Base-by-base conservation (phyloP, 2,113 vertebrate species). In the Amphiprion percula region DNA sequence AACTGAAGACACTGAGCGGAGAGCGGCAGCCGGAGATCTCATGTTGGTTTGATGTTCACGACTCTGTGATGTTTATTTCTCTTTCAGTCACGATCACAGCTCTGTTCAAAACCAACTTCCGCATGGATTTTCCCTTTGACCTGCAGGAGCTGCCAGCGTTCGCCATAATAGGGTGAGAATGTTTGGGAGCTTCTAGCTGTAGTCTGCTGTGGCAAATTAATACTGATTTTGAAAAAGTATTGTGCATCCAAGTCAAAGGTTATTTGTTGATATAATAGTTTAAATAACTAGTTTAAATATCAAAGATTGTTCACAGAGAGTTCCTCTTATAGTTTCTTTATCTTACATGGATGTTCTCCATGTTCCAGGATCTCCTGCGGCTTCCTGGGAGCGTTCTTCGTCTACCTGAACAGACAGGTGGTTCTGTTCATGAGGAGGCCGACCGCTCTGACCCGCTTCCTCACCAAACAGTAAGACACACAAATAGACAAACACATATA, bases 121-220 rank as follows among this genome's bases (percentile, higher is more conserved):
- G 97, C 26, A 98, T 98, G 97, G 97, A 99, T 87, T 99, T 99
- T 68, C 97, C 98, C 80, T 99, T 99, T 80, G 98, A 99, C 92
- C 95, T 99, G 49, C 95, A 99, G 89, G 98, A 99, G 85, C 95
- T 99, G 70, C 98, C 97, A 10, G 98, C 97, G 0, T 99, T 99
- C 82, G 98, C 98, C 39, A 53, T 98, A 68, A 99, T 99, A 58
- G 98, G 98, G 98, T 99, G 84, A 94, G 93, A 76, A 62, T 61
- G 24, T 66, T 39, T 65, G 41, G 46, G 37, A 68, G 19, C 58
- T 11, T 3, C 0, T 5, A 58, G 12, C 0, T 62, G 44, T 3
- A 3, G 55, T 49, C 24, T 47, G 15, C 28, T 2, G 4, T 68
- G 67, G 24, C 54, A 39, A 33, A 33, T 33, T 8, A 33, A 33